phyloP scores from a whole-genome alignment of 2,797 vertebrate genomes.

The Pogonophryne albipinna region DNA sequence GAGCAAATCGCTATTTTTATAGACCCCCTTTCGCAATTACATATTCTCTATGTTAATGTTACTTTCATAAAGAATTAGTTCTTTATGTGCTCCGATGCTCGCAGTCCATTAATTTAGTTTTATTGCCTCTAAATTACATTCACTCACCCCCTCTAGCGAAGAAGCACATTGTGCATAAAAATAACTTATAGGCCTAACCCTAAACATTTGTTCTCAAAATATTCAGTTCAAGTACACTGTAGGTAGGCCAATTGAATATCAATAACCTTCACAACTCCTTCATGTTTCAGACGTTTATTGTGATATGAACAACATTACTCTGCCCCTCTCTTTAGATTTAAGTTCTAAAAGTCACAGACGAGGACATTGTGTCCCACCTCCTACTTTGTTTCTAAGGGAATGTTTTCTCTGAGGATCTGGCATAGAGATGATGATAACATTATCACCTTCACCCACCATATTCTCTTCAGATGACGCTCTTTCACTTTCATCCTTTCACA shows the following conservation, averaged over 20 bases:
- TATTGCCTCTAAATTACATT: slow-evolving; percentile 88
- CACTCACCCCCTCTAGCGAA: slow-evolving; percentile 84
- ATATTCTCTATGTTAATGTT: slow-evolving; percentile 85
- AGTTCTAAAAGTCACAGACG: slow-evolving; percentile 47
- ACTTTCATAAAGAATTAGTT: slow-evolving; percentile 85
- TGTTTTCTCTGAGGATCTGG: slow-evolving; percentile 71
- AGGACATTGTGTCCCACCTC: slow-evolving; percentile 62
- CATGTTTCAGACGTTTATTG: slow-evolving; percentile 45
- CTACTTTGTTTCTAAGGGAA: slow-evolving; percentile 64
- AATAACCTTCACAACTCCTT: slow-evolving; percentile 74
- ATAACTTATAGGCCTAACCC: slow-evolving; percentile 83
- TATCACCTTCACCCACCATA: slow-evolving; percentile 80
- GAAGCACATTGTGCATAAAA: slow-evolving; percentile 83
- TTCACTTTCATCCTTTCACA: slow-evolving; percentile 70
- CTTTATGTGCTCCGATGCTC: slow-evolving; percentile 85
- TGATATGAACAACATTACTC: slow-evolving; percentile 32
- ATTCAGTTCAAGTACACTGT: slow-evolving; percentile 65
- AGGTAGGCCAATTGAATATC: slow-evolving; percentile 70
- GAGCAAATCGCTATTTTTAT: slow-evolving; percentile 86
- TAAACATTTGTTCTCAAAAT: slow-evolving; percentile 84
- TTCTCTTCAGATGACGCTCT: slow-evolving; percentile 49
- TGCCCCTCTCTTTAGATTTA: neutral
- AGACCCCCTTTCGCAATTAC: slow-evolving; percentile 81
- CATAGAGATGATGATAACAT: slow-evolving; percentile 70
- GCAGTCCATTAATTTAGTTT: slow-evolving; percentile 89